Conservation (phyloP, 2,113 vertebrate species). For the Phasianus colchicus region DNA sequence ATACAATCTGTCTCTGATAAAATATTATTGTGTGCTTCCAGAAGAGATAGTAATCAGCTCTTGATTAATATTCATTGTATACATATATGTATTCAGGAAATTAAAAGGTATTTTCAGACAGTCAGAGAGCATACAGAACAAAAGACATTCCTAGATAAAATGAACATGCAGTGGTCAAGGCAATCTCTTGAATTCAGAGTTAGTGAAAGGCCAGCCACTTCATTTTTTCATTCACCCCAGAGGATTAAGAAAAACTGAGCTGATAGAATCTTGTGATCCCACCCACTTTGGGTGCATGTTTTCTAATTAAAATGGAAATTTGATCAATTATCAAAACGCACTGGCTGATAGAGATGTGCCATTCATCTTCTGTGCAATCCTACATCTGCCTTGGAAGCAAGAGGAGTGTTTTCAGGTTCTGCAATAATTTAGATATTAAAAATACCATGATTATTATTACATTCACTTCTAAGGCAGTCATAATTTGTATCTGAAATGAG, state of each 20-base stretch:
- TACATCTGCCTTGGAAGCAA: conserved; percentile 15
- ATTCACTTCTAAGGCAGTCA: not conserved
- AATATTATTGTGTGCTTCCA: conserved; percentile 35
- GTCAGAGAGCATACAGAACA: conserved; percentile 15
- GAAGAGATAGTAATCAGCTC: conserved; percentile 57
- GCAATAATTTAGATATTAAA: conserved; percentile 32
- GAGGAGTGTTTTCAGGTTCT: conserved; percentile 14
- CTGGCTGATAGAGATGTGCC: conserved; percentile 38
- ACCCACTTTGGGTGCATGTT: conserved; percentile 37
- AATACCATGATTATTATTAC: not conserved
- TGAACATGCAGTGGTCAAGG: conserved; percentile 42
- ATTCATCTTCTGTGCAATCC: conserved; percentile 36
- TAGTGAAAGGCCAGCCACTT: conserved; percentile 10
- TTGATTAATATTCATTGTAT: conserved; percentile 66
- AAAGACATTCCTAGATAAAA: conserved; percentile 3
- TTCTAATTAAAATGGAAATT: conserved; percentile 75
- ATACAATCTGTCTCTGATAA: conserved; percentile 37
- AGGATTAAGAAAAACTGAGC: conserved; percentile 50
- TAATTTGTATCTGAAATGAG: not conserved
- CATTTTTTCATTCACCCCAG: conserved; percentile 29
- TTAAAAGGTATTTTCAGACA: conserved; percentile 61
- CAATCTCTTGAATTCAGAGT: conserved; percentile 38
- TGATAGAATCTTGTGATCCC: conserved; percentile 49
- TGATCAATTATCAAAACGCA: conserved; percentile 63
- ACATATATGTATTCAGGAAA: conserved; percentile 48